Conservation (phyloP, 37 sponge, comb jelly and placozoan species). For the Hormiphora californensis region DNA sequence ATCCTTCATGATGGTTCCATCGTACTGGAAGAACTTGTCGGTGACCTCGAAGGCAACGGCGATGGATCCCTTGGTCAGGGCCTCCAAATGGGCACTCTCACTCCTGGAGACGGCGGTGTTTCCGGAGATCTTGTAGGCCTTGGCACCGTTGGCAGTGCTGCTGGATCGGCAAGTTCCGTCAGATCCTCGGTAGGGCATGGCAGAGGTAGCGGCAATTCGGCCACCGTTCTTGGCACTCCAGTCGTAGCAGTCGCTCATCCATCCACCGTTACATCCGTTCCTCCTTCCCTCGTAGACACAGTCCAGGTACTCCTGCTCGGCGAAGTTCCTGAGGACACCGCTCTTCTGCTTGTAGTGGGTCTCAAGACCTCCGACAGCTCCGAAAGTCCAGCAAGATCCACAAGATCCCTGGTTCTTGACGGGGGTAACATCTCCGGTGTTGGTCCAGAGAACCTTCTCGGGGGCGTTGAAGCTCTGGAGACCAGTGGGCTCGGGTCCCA, state of each 20-base stretch:
- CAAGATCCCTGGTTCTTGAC: constrained; percentile 36
- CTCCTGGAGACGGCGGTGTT: neutral
- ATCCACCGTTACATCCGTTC: constrained; percentile 13
- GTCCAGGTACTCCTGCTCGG: constrained; percentile 47
- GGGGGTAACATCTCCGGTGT: neutral
- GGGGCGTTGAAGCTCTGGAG: no score
- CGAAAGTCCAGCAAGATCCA: constrained; percentile 24
- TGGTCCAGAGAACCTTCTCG: neutral
- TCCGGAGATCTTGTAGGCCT: constrained; percentile 9
- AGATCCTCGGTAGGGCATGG: neutral
- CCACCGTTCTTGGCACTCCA: neutral
- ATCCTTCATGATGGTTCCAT: neutral
- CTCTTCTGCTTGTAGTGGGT: neutral
- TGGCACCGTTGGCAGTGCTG: neutral
- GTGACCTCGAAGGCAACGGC: neutral
- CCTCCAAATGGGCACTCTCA: constrained; percentile 1
- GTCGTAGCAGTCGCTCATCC: neutral
- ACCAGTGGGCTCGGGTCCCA: neutral
- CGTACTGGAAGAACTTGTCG: constrained; percentile 49
- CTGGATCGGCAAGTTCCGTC: neutral
- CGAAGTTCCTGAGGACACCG: constrained; percentile 12
- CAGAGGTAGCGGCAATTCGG: neutral
- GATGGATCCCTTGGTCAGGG: neutral
- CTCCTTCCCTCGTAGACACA: neutral
- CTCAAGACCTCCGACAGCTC: constrained; percentile 17